Percentiles rank a stretch among this genome's conserved stretches.
These are phyloP conservation scores for Sceloporus undulatus DNA, from an alignment of 2,113 vertebrate species.

Conservation along the genomic window DNA sequence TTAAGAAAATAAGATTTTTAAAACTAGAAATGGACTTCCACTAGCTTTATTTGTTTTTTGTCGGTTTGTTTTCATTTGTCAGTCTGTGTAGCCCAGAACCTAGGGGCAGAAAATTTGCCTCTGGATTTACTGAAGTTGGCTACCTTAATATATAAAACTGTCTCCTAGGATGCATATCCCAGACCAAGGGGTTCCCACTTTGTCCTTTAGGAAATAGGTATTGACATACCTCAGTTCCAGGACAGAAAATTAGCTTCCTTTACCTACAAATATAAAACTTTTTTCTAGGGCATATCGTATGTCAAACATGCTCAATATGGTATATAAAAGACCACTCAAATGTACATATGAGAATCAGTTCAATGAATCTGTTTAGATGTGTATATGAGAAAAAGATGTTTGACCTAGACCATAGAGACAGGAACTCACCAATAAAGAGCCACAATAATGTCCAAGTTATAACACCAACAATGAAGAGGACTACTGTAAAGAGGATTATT, in stretches of 20 bases:
- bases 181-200: background rate
- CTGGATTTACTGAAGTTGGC: no score
- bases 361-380: no score
- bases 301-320: background rate
- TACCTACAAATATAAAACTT: background rate
- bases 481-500: slow-evolving; percentile 83
- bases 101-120: no score
- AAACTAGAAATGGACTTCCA: no score
- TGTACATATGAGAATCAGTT: background rate
- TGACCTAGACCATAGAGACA: background rate
- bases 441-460: slow-evolving; percentile 91
- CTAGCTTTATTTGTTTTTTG: no score
- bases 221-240: background rate
- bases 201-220: background rate
- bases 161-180: background rate
- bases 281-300: background rate
- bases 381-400: no score
- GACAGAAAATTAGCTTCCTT: background rate
- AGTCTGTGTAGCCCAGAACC: no score
- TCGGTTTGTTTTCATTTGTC: no score
- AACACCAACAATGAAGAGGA: slow-evolving; percentile 87
- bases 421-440: slow-evolving; percentile 91
- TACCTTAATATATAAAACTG: no score
- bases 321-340: background rate
- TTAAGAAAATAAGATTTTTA: no score